Evolutionary conservation across 2,113 vertebrate genomes (phyloP), one percentile per base, ranked within the genome.

Genomic region (Oreocharis arfaki): DNA sequence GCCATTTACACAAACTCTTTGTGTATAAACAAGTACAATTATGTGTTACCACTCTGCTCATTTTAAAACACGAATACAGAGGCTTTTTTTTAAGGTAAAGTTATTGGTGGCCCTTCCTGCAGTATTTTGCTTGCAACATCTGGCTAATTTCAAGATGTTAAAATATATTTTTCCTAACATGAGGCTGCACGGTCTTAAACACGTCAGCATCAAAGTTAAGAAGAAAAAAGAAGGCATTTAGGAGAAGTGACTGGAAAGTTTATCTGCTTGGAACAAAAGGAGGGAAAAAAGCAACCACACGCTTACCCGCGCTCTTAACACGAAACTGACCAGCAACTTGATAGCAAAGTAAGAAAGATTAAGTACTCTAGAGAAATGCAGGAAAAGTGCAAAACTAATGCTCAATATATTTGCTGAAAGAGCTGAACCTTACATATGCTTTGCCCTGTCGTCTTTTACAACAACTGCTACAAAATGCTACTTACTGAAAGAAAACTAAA

Each of bases 1-100:
- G 77, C 53, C 94, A 92, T 78, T 89, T 95, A 89, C 83, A 92
- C 85, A 59, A 92, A 67, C 64, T 65, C 82, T 79, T 84, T 60
- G 74, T 47, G 63, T 76, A 83, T 39, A 92, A 96, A 96, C 81
- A 84, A 67, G 61, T 73, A 53, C 42, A 67, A 63, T 52, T 79
- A 68, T 20, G 46, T 71, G 53, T n/a, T 56, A 77, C 47, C 59
- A 2, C 37, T 42, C 63, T 22, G 16, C 53, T 39, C 49, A 5
- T 69, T 84, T 83, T 21, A 71, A 69, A 84, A 75, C 9, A 19
- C 16, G 69, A 56, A 61, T 11, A 68, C 4, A 19, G 23, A 44
- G 15, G 15, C 4, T 2, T 4, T 8, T 4, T 8, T 92, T 44
- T 15, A 8, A 52, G 16, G 27, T 15, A 10, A 69, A 71, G 37